Evolutionary conservation across 1,140 invertebrate species (phyloP).

Genomic region (Drosophila nigrodunni): DNA sequence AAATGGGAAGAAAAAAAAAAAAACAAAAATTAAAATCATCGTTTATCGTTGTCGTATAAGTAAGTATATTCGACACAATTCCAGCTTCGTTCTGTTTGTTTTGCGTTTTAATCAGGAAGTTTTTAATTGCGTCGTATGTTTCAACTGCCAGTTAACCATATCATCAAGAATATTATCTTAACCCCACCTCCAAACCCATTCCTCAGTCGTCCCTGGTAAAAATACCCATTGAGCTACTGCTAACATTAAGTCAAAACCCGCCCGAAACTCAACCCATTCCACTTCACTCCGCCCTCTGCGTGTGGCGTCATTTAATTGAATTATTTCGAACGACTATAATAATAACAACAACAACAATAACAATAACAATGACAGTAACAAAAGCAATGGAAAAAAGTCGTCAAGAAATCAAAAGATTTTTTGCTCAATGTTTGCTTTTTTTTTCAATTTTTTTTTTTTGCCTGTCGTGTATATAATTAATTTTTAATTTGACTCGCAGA

Average conservation of each 20-base stretch:
- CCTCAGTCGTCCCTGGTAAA: conserved; percentile 2
- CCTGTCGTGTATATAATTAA: conserved; percentile 72
- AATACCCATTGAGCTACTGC: conserved; percentile 3
- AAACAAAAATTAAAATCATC: conserved; percentile 16
- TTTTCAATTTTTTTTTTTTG: conserved; percentile 35
- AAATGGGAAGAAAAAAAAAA: neutral
- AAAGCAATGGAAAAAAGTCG: conserved; percentile 58
- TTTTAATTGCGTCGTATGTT: conserved; percentile 80
- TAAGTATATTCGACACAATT: conserved; percentile 41
- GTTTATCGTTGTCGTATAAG: conserved; percentile 8
- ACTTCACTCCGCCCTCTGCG: conserved; percentile 50
- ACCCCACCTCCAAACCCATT: neutral
- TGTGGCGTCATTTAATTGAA: conserved; percentile 80
- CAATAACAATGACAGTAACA: conserved; percentile 48
- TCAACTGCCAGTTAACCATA: conserved; percentile 69
- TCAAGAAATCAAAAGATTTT: conserved; percentile 75
- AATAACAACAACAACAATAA: conserved; percentile 48
- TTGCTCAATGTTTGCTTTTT: conserved; percentile 38
- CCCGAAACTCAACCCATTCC: conserved; percentile 35
- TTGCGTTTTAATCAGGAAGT: conserved; percentile 79
- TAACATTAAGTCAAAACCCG: conserved; percentile 30
- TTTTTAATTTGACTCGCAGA: conserved; percentile 79
- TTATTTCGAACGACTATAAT: conserved; percentile 77
- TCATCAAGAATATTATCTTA: conserved; percentile 41
- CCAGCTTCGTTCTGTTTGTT: conserved; percentile 54